Evolutionary conservation across 2,113 vertebrate species (phyloP).

Genomic region (Perca schrenkii): DNA sequence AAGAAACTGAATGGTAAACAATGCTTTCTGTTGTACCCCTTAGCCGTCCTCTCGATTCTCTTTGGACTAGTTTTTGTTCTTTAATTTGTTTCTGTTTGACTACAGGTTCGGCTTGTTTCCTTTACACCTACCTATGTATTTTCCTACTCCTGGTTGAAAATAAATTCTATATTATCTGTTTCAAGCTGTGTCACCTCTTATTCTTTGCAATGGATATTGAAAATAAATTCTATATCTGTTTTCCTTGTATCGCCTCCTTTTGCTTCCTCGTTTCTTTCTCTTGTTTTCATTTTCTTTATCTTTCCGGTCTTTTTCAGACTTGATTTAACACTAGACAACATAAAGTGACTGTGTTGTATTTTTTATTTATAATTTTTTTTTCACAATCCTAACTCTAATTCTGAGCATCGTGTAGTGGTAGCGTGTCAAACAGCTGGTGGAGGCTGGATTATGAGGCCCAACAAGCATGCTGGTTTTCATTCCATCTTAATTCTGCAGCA

Average conservation of each 20-base stretch:
- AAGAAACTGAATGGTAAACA: conserved; percentile 95
- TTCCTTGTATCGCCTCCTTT: conserved; percentile 55
- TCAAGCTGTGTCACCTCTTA: conserved; percentile 90
- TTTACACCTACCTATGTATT: conserved; percentile 96
- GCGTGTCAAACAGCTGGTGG: conserved; percentile 32
- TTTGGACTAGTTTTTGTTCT: conserved; percentile 89
- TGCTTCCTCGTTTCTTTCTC: conserved; percentile 9
- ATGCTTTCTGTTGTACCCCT: conserved; percentile 92
- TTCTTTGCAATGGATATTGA: conserved; percentile 82
- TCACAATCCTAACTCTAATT: neutral
- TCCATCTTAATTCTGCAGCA: neutral
- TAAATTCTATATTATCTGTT: conserved; percentile 99
- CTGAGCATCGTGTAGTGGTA: neutral
- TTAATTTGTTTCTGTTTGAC: conserved; percentile 87
- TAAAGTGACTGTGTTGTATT: neutral
- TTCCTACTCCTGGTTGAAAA: conserved; percentile 99
- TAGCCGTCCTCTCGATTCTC: conserved; percentile 92
- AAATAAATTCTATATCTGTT: conserved; percentile 85
- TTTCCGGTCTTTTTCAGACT: neutral
- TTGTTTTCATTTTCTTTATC: too few species aligned
- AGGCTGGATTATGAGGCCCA: conserved; percentile 35
- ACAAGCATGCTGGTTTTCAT: neutral
- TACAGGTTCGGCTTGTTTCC: conserved; percentile 97
- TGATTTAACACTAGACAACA: neutral
- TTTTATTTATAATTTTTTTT: too few species aligned